These are phyloP conservation scores for Alosa alosa DNA, from an alignment of 2,113 vertebrate genomes.

Conservation along the genomic window DNA sequence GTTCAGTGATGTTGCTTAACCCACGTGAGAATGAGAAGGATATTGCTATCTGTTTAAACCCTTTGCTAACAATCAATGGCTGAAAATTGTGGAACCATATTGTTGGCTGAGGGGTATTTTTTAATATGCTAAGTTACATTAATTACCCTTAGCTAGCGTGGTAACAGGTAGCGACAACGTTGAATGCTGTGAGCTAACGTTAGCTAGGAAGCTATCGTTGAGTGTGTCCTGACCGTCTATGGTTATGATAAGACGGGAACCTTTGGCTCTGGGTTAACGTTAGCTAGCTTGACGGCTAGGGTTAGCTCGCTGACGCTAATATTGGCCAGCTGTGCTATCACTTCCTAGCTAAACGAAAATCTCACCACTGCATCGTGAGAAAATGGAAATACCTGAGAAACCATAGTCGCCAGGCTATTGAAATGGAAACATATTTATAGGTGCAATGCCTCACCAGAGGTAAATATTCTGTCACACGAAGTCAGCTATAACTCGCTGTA, in stretches of 20 bases:
- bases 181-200: background rate
- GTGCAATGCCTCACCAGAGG: background rate
- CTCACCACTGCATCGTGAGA: background rate
- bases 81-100: background rate
- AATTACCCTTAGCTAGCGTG: background rate
- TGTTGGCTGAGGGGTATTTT: background rate
- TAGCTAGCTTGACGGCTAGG: background rate
- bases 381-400: background rate
- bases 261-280: background rate
- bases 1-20: background rate
- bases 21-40: slow-evolving; percentile 9
- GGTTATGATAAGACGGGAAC: background rate
- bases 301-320: background rate
- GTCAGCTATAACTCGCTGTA: background rate
- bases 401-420: background rate
- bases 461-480: background rate
- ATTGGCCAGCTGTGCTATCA: background rate
- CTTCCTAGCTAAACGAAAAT: background rate
- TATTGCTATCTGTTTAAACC: background rate
- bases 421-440: background rate
- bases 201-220: background rate
- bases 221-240: background rate
- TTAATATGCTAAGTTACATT: background rate
- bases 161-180: background rate
- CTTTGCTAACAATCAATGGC: background rate